Evolutionary conservation across 2,888 invertebrate species (phyloP), one percentile per base, ranked within the genome.

Genomic region (Leptura quadrifasciata): DNA sequence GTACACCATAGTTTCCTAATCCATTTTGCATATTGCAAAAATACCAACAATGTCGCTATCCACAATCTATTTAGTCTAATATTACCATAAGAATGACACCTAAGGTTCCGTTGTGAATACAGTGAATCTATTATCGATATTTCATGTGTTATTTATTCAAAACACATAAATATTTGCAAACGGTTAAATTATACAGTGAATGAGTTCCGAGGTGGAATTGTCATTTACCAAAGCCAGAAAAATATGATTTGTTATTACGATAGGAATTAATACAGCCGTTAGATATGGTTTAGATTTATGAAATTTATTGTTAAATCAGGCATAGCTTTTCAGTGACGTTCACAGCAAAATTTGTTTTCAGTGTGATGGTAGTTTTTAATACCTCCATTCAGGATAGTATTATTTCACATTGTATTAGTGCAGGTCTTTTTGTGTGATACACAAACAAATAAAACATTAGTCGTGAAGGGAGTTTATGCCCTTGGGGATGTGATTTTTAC

Each of bases 121-220:
- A 47, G 47, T 47, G 47, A 47, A 47, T 47, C 47, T 47, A 47
- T 47, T 47, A n/a, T n/a, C n/a, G 47, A 61, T 61, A 61, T 61
- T 17, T 61, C 31, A 31, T 27, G 15, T 2, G 27, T 31, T 61
- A 61, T 31, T 61, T 61, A 61, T 61, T 27, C 17, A 31, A 31
- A 61, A 61, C 60, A 24, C 60, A 61, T 61, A 61, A 61, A 61
- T 61, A 18, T 31, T 31, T 15, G n/a, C 10, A 61, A 27, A 61
- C 31, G 10, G 27, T 27, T 61, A 31, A 31, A 31, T 31, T 61
- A 27, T 24, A 61, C 31, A 61, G 17, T 31, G 60, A 47, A 47
- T n/a, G n/a, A 47, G n/a, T 12, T n/a, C 47, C 6, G n/a, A 47
- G 47, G 5, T 47, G 47, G 47, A 47, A 47, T 47, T 15, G n/a